phyloP scores from a whole-genome alignment of 1,140 invertebrate species.

The Macrostomum lignano region DNA sequence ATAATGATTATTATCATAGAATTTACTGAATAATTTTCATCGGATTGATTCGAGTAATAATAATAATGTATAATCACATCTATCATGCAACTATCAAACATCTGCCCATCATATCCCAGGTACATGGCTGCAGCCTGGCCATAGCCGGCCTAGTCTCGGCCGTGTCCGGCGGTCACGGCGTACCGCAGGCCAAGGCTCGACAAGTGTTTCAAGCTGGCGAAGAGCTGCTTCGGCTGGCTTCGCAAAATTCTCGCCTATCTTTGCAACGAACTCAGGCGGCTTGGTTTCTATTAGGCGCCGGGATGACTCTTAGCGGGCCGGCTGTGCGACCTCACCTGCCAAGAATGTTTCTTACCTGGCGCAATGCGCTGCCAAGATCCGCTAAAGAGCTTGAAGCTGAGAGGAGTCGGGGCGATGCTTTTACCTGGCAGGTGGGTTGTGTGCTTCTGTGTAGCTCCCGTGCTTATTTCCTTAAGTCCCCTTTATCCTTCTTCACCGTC shows the following conservation, averaged over 20 bases:
- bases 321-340: constrained; percentile 42
- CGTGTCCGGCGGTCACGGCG: too few relatives aligned
- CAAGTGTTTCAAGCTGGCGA: constrained; percentile 89
- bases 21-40: too few relatives aligned
- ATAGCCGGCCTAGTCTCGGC: too few relatives aligned
- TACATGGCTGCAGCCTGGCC: too few relatives aligned
- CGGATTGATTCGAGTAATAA: too few relatives aligned
- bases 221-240: constrained; percentile 75
- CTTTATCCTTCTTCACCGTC: too few relatives aligned
- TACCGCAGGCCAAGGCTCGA: too few relatives aligned
- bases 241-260: constrained; percentile 72
- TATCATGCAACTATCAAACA: too few relatives aligned
- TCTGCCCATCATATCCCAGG: too few relatives aligned
- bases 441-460: background rate
- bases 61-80: too few relatives aligned
- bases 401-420: constrained; percentile 78
- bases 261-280: constrained; percentile 75
- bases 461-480: too few relatives aligned
- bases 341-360: constrained; percentile 72
- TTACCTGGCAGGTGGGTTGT: constrained; percentile 74
- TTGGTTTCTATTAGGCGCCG: constrained; percentile 77
- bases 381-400: constrained; percentile 81
- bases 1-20: too few relatives aligned
- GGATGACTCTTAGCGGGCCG: constrained; percentile 66
- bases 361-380: constrained; percentile 80